Percentiles rank a stretch among this genome's conserved stretches.
Evolutionary conservation across 2,888 invertebrate species (phyloP).

Genomic region (Eupithecia pulchellata): DNA sequence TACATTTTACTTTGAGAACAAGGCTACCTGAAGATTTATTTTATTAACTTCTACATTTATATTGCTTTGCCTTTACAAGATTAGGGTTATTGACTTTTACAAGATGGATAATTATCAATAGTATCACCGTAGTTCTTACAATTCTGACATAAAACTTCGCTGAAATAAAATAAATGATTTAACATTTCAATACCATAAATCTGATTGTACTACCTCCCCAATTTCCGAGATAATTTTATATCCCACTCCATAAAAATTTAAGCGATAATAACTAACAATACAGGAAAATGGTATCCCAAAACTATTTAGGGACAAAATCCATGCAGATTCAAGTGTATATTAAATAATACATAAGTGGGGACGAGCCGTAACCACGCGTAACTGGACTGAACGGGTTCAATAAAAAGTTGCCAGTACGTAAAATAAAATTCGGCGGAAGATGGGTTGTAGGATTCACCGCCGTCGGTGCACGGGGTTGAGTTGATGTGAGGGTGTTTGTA

Average conservation of each 20-base stretch:
- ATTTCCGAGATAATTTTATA: slow-evolving; percentile 50
- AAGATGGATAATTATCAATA: background rate
- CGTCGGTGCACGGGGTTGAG: slow-evolving; percentile 62
- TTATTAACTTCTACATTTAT: background rate
- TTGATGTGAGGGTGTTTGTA: slow-evolving; percentile 47
- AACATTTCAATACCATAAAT: slow-evolving; percentile 31
- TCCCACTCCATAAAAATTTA: slow-evolving; percentile 61
- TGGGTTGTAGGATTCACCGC: slow-evolving; percentile 58
- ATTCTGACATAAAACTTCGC: slow-evolving; percentile 1
- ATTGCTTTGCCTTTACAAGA: background rate
- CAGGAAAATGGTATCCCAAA: slow-evolving; percentile 61
- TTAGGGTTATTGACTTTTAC: background rate
- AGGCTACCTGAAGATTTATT: background rate
- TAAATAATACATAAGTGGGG: slow-evolving; percentile 80
- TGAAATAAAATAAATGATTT: slow-evolving; percentile 24
- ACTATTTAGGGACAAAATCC: slow-evolving; percentile 59
- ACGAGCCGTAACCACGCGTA: slow-evolving; percentile 38
- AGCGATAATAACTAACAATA: slow-evolving; percentile 60
- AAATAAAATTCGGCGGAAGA: slow-evolving; percentile 72
- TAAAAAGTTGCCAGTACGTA: slow-evolving; percentile 74
- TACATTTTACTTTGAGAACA: slow-evolving; percentile 7
- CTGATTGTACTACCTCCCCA: slow-evolving; percentile 22
- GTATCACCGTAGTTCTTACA: background rate
- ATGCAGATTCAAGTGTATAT: slow-evolving; percentile 75
- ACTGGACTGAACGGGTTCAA: slow-evolving; percentile 50